Evolutionary conservation across 2,113 vertebrate genomes (phyloP), one percentile per base, ranked within the genome.

Genomic region (Lucifuga dentata): DNA sequence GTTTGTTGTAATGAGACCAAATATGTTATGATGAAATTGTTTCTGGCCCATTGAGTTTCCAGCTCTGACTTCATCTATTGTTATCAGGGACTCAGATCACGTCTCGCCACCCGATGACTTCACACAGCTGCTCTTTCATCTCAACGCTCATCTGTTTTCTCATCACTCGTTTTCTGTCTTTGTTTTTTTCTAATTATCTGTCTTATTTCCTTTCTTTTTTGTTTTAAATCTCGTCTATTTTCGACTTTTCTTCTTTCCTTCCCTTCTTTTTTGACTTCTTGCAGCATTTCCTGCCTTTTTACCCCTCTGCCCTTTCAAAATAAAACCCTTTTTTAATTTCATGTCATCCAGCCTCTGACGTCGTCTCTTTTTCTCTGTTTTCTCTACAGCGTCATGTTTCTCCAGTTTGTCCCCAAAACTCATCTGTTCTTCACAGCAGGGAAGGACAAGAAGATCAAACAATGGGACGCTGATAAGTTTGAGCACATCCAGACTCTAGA

Each of bases 381-480:
- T n/a, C 63, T 50, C 20, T 68, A n/a, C 86, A 99, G 98, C 58
- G 95, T 99, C 86, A 98, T 98, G 97, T 95, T 91, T 86, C 94
- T 99, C 11, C 95, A 94, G 92, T 99, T 99, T 73, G 95, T 99
- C 33, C 93, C 95, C 2, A 97, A 96, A 89, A 97, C 98, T 65
- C 98, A 99, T 81, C 93, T 99, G 80, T 99, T 99, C 92, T 99
- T 99, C 91, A 99, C 97, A 4, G 94, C 95, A 5, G 98, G 98
- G 33, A 99, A 99, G 76, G 98, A 99, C 78, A 90, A 50, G 60
- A 99, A 95, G 92, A 93, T 99, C 68, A 99, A 99, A 62, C 97
- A 99, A 81, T 99, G 98, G 97, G 97, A 99, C 59, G 98, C 97
- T 0, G 98, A 99, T 93, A 96, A 93, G 76, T 99, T 98, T 87